phyloP scores from a whole-genome alignment of 2,888 invertebrate species.

The Heliconius ismenius region DNA sequence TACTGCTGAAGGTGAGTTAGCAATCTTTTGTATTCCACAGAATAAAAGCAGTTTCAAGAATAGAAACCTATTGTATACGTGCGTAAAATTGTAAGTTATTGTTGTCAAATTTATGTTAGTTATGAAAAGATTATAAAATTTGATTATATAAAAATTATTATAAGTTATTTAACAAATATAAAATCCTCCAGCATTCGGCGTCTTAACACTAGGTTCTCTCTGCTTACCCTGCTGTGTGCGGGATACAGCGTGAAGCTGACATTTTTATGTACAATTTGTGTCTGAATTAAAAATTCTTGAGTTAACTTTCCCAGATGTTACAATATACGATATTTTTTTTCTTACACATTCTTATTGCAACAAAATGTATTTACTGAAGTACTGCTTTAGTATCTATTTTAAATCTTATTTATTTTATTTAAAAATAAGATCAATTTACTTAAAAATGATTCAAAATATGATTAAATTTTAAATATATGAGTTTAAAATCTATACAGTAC shows the following conservation, averaged over 20 bases:
- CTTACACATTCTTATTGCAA: too few species aligned
- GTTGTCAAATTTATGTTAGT: neutral
- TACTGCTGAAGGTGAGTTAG: conserved; percentile 22
- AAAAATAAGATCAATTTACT: neutral
- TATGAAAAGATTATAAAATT: neutral
- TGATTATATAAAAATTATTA: too few species aligned
- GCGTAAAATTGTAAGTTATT: conserved; percentile 2
- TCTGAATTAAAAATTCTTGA: too few species aligned
- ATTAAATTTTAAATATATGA: neutral
- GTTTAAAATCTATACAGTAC: neutral
- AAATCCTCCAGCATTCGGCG: too few species aligned
- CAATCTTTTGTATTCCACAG: conserved; percentile 27
- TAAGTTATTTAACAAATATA: too few species aligned
- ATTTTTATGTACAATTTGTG: too few species aligned
- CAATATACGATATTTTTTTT: too few species aligned
- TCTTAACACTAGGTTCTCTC: too few species aligned
- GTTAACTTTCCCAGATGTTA: too few species aligned
- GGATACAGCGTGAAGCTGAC: too few species aligned
- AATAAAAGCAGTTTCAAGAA: conserved; percentile 19
- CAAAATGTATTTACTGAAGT: too few species aligned
- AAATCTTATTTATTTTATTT: neutral
- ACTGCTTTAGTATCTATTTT: neutral
- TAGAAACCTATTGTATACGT: conserved; percentile 18
- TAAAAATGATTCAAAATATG: neutral
- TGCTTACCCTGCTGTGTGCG: too few species aligned